Evolutionary conservation across 2,113 vertebrate genomes (phyloP), one percentile per base, ranked within the genome.

Genomic region (Anarrhichthys ocellatus): DNA sequence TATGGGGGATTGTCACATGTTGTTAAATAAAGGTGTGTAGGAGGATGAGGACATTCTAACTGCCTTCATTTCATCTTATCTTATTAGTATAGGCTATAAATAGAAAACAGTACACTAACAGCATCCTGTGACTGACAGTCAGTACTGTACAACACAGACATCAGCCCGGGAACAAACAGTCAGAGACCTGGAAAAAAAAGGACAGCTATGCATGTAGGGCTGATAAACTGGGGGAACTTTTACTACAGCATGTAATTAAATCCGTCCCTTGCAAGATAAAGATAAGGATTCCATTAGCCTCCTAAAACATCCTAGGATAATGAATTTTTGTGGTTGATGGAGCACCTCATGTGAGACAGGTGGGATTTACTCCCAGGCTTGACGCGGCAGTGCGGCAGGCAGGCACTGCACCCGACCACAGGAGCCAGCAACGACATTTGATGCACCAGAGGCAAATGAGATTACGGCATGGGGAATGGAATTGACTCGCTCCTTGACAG

Each of bases 371-470:
- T 91, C 89, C 83, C 82, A 46, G 79, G 77, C 87, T 80, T n/a
- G 3, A 64, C 85, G 82, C 64, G 68, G 59, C 71, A 64, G 77
- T 42, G 78, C 56, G 62, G 62, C 77, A 59, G 77, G 62, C 64
- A 78, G 80, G 65, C 74, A 71, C 81, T 59, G 84, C 84, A 78
- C 73, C 87, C 88, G 44, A 82, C 85, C 76, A 38, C 82, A 32
- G 61, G 63, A 86, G 82, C 91, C 88, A 80, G 86, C 73, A 6
- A 81, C 56, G 76, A 89, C 91, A 92, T 93, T 92, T 90, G 93
- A 94, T 93, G 93, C 93, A 89, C 91, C 90, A 63, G 90, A 94
- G 91, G 94, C 94, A 96, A 96, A 95, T 95, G 92, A 95, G 93
- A 95, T 95, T 96, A 94, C 86, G 44, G 88, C 75, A 73, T 80